phyloP scores from a whole-genome alignment of 2,797 vertebrate genomes.

The Chelon labrosus region DNA sequence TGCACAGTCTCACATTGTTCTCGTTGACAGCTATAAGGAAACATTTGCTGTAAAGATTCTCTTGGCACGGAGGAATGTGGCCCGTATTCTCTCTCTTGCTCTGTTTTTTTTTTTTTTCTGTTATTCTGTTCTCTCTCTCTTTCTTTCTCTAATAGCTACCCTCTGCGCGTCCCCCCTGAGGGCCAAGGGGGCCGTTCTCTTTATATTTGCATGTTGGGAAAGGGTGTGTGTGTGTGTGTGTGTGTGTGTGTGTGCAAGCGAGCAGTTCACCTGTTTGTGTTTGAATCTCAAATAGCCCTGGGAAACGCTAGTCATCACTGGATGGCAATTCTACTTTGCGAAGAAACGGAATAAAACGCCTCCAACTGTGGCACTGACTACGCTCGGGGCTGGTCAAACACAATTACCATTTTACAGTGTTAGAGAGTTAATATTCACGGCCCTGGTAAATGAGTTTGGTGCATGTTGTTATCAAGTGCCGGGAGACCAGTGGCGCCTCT shows the following conservation, averaged over 20 bases:
- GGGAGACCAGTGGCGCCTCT: slow-evolving; percentile 12
- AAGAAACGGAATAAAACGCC: slow-evolving; percentile 50
- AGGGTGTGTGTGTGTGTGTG: slow-evolving; percentile 69
- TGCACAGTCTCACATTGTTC: slow-evolving; percentile 16
- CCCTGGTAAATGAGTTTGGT: slow-evolving; percentile 37
- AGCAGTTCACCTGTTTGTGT: slow-evolving; percentile 69
- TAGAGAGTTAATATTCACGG: slow-evolving; percentile 58
- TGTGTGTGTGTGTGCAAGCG: slow-evolving; percentile 70
- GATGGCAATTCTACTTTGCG: slow-evolving; percentile 41
- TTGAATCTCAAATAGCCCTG: slow-evolving; percentile 75
- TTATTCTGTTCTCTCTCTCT: slow-evolving; percentile 38
- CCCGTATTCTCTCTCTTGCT: slow-evolving; percentile 44
- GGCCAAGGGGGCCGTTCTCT: slow-evolving; percentile 58
- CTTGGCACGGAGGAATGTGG: slow-evolving; percentile 65
- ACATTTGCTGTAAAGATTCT: slow-evolving; percentile 32
- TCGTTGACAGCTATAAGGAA: slow-evolving; percentile 23
- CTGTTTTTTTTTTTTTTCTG: slow-evolving; percentile 54
- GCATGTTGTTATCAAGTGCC: slow-evolving; percentile 43
- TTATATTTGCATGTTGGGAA: slow-evolving; percentile 70
- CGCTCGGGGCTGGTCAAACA: slow-evolving; percentile 64
- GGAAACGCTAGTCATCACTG: slow-evolving; percentile 55
- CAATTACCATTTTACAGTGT: slow-evolving; percentile 51
- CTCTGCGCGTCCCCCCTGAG: slow-evolving; percentile 51
- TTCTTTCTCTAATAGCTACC: slow-evolving; percentile 66
- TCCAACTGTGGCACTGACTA: slow-evolving; percentile 48